Evolutionary conservation across 2,113 vertebrate genomes (phyloP).

Genomic region (Python bivittatus): DNA sequence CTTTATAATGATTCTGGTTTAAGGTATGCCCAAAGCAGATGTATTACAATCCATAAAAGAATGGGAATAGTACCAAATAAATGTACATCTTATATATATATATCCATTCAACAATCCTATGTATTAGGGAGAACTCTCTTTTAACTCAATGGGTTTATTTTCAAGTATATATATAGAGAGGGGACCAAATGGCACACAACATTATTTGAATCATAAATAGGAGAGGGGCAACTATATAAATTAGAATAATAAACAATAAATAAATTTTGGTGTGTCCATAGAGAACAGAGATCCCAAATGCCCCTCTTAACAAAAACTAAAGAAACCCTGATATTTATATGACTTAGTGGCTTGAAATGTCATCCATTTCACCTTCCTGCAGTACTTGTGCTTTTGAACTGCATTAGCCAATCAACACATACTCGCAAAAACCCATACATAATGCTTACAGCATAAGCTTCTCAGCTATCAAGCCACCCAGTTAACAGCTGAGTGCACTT

Average conservation of each 20-base stretch:
- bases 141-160: neutral
- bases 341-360: conserved; percentile 60
- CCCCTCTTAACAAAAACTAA: conserved; percentile 70
- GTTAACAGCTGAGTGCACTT: conserved; percentile 39
- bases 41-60: neutral
- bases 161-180: neutral
- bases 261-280: conserved; percentile 56
- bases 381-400: conserved; percentile 46
- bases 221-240: neutral
- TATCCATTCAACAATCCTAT: neutral
- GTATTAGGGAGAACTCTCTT: neutral
- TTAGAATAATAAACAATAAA: conserved; percentile 54
- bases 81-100: too few relatives aligned
- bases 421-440: conserved; percentile 40
- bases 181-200: neutral
- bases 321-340: conserved; percentile 74
- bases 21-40: neutral
- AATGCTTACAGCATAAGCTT: conserved; percentile 40
- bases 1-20: neutral
- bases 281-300: neutral
- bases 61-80: neutral
- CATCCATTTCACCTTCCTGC: conserved; percentile 57
- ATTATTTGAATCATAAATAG: neutral
- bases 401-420: conserved; percentile 53
- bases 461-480: conserved; percentile 6